Conservation (phyloP, 1,140 invertebrate genomes). For the Trichogramma pretiosum region DNA sequence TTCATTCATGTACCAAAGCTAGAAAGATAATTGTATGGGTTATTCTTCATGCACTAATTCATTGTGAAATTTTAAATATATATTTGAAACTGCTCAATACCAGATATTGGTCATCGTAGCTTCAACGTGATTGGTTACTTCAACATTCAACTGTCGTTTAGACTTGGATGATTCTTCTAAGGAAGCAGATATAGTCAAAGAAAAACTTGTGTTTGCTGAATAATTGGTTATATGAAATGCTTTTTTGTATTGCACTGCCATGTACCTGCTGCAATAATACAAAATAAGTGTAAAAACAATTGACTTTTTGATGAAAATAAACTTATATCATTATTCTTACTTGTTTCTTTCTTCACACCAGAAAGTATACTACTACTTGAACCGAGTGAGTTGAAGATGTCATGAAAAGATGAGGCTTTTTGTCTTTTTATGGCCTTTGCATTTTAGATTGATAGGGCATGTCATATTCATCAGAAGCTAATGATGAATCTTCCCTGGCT, state of each 20-base stretch:
- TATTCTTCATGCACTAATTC: no score
- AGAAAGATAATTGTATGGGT: slow-evolving; percentile 17
- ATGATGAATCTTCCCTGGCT: slow-evolving; percentile 35
- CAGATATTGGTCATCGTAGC: slow-evolving; percentile 93
- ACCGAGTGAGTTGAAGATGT: slow-evolving; percentile 40
- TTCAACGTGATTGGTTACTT: not conserved
- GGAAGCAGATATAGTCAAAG: not conserved
- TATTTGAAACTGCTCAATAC: slow-evolving; percentile 40
- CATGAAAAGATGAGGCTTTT: slow-evolving; percentile 41
- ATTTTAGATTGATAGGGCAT: slow-evolving; percentile 28
- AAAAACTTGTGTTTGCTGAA: slow-evolving; percentile 14
- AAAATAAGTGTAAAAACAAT: not conserved
- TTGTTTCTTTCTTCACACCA: slow-evolving; percentile 42
- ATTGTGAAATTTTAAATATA: not conserved
- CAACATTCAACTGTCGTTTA: slow-evolving; percentile 19
- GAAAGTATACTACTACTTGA: slow-evolving; percentile 34
- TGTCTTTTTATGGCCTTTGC: slow-evolving; percentile 36
- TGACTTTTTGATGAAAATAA: not conserved
- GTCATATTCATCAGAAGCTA: slow-evolving; percentile 35
- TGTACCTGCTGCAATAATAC: slow-evolving; percentile 28
- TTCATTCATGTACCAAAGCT: slow-evolving; percentile 95
- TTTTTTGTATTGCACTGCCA: slow-evolving; percentile 38
- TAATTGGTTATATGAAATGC: slow-evolving; percentile 36
- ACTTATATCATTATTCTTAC: slow-evolving; percentile 23
- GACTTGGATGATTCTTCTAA: slow-evolving; percentile 5